These are phyloP conservation scores for Eidolon helvum DNA, from an alignment of 2,113 vertebrate genomes.

Conservation along the genomic window DNA sequence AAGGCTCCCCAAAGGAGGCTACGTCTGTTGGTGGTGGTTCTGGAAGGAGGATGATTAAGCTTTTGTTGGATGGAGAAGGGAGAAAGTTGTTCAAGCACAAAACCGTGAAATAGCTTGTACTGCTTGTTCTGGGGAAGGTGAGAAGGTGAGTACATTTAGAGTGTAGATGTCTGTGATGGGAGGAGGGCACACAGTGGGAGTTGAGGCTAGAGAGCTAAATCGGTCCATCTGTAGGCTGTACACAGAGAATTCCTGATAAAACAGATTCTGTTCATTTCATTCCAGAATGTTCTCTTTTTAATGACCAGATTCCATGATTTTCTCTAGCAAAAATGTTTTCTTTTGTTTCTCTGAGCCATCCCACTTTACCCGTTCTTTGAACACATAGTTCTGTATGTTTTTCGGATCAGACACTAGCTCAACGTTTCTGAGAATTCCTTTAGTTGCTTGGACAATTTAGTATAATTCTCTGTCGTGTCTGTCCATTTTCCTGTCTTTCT, in stretches of 20 bases:
- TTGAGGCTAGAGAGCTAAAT: neutral
- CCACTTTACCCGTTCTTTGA: neutral
- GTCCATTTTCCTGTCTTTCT: neutral
- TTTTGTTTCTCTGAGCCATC: conserved; percentile 6
- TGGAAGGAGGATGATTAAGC: neutral
- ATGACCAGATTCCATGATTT: neutral
- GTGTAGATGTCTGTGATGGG: too few relatives aligned
- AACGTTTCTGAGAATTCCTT: neutral
- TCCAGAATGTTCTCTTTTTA: conserved; percentile 9
- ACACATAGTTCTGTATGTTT: neutral
- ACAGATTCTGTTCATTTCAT: neutral
- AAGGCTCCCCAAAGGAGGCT: neutral
- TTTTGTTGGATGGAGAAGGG: neutral
- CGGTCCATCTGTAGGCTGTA: neutral
- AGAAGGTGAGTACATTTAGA: neutral
- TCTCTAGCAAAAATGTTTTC: neutral
- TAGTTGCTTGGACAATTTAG: neutral
- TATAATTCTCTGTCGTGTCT: neutral
- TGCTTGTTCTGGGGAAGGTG: neutral
- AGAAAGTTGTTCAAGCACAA: neutral
- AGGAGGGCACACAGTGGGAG: accelerated
- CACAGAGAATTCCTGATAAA: neutral
- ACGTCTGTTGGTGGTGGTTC: neutral
- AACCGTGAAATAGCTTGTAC: neutral
- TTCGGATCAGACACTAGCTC: neutral